Percentiles rank a stretch among this genome's conserved stretches.
Conservation (phyloP, 2,888 invertebrate species). For the Zygaena filipendulae region DNA sequence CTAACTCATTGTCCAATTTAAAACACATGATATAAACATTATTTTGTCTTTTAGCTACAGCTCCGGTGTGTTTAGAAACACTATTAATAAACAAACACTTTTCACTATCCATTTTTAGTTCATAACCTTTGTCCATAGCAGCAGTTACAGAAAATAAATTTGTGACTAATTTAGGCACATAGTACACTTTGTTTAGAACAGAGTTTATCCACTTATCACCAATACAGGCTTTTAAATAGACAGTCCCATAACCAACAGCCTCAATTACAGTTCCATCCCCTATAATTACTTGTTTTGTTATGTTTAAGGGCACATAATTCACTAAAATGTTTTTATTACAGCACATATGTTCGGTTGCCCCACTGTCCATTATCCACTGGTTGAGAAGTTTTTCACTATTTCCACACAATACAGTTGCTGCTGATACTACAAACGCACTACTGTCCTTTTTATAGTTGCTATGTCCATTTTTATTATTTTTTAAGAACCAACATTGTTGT, state of each 20-base stretch:
- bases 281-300: slow-evolving; percentile 9
- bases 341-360: background rate
- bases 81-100: slow-evolving; percentile 2
- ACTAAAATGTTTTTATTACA: slow-evolving; percentile 3
- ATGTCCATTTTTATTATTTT: background rate
- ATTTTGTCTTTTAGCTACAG: slow-evolving; percentile 4
- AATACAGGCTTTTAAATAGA: slow-evolving; percentile 8
- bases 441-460: slow-evolving; percentile 5
- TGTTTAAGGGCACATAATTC: slow-evolving; percentile 1
- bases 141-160: slow-evolving; percentile 12
- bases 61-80: slow-evolving; percentile 4
- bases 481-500: slow-evolving; percentile 2
- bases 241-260: slow-evolving; percentile 9
- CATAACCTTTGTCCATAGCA: slow-evolving; percentile 9
- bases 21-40: slow-evolving; percentile 5
- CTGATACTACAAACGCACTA: slow-evolving; percentile 6
- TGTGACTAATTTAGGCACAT: slow-evolving; percentile 11
- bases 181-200: slow-evolving; percentile 9
- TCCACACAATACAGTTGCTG: background rate
- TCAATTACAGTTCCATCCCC: slow-evolving; percentile 10
- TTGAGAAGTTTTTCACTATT: background rate
- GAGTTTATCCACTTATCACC: slow-evolving; percentile 12
- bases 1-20: background rate
- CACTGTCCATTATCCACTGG: background rate
- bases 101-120: slow-evolving; percentile 5